A percentile compares a stretch with the other conserved stretches of the same genome.
Evolutionary conservation across 2,113 vertebrate genomes (phyloP).

Genomic region (Vicugna pacos): DNA sequence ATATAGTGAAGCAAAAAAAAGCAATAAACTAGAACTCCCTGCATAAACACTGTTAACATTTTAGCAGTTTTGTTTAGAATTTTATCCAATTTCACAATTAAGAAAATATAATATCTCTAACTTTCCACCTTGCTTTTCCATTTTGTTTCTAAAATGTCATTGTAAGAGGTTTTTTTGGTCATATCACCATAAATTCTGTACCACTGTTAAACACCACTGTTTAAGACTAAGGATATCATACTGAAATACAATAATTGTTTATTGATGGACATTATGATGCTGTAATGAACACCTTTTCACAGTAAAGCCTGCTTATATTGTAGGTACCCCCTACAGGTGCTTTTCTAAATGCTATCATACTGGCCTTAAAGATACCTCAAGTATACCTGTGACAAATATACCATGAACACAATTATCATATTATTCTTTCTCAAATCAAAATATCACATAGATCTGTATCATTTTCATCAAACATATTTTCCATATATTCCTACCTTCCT

Average conservation of each 20-base stretch:
- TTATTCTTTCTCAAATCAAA: conserved; percentile 25
- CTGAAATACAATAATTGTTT: neutral
- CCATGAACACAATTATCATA: neutral
- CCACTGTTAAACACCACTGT: neutral
- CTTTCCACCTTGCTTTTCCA: neutral
- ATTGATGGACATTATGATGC: neutral
- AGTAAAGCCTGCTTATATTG: neutral
- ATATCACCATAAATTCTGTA: neutral
- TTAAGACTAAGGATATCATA: neutral
- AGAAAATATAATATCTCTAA: conserved; percentile 3
- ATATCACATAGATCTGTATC: neutral
- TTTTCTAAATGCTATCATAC: neutral
- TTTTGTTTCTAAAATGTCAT: conserved; percentile 11
- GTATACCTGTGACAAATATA: neutral
- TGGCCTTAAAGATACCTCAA: conserved; percentile 15
- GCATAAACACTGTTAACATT: conserved; percentile 26
- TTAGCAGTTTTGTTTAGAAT: conserved; percentile 39
- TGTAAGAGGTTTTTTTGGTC: neutral
- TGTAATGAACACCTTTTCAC: neutral
- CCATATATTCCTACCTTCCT: neutral
- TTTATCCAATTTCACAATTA: conserved; percentile 36
- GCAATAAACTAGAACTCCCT: conserved; percentile 27
- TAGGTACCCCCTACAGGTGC: neutral
- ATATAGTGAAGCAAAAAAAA: conserved; percentile 28
- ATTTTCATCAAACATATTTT: conserved; percentile 14